Base-by-base conservation (phyloP, 2,888 invertebrate species). In the Nymphalis urticae region DNA sequence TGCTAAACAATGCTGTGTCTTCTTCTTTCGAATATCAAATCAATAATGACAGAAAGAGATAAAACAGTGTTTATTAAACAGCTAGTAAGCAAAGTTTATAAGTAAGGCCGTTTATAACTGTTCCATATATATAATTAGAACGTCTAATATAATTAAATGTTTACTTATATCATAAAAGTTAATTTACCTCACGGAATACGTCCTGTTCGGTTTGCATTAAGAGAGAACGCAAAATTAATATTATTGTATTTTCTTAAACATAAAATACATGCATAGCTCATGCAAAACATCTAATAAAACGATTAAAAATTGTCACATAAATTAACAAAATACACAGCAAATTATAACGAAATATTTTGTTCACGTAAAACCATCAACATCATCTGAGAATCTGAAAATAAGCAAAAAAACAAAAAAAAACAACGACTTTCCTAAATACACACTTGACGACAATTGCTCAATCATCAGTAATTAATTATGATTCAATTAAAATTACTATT, bases 151-250 rank as follows among this genome's bases (percentile, higher is more conserved):
- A n/a, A n/a, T n/a, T n/a, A n/a, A 50, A 50, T 50, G n/a, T 42
- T 42, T 42, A 42, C 42, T 42, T 42, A 42, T 42, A 42, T 42
- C 13, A 21, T 62, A 21, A 27, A 48, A 54, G 10, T 13, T 1
- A 72, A 64, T 73, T 88, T 90, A 92, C 92, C 92, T 92, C 90
- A 92, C 79, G 90, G 91, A 83, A 92, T 89, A 76, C 92, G 91
- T 90, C 92, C 92, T 90, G 83, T 78, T 78, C 73, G 71, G 84
- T 81, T 76, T 75, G 86, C 87, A 78, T 72, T 73, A 83, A 87
- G 77, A 80, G 77, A 81, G 77, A 81, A 54, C 17, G 51, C 21
- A 56, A n/a, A 48, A 66, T 54, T 53, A 62, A 56, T 63, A 65
- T 9, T 42, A n/a, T 42, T 19, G 19, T 42, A 51, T 19, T 9